These are phyloP conservation scores for Grammomys dolichurus DNA, from an alignment of 2,113 vertebrate genomes.

Conservation along the genomic window DNA sequence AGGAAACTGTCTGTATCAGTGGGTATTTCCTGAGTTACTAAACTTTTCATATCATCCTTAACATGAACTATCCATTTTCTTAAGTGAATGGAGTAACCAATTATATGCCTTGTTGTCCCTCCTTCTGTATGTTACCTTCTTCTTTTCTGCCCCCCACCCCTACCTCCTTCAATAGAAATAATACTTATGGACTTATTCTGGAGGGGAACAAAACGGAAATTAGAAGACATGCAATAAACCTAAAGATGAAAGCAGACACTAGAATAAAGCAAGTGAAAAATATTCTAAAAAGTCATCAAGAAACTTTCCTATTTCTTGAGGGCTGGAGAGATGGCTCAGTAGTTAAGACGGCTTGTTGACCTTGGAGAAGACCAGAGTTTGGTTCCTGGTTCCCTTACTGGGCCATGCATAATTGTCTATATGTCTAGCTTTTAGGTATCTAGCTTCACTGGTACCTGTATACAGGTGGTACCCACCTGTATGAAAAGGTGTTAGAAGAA, in stretches of 20 bases:
- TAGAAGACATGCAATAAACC: neutral
- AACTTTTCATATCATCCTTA: neutral
- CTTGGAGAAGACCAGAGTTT: no score
- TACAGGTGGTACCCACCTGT: neutral
- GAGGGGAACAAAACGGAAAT: slow-evolving; percentile 1
- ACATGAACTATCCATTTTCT: neutral
- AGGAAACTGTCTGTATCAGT: neutral
- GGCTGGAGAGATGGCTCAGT: neutral
- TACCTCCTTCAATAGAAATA: neutral
- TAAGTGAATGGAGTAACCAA: neutral
- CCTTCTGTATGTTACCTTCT: neutral
- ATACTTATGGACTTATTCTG: neutral
- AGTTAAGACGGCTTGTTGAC: no score
- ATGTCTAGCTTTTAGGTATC: neutral
- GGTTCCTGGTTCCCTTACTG: neutral
- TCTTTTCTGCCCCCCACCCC: neutral
- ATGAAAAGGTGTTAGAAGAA: neutral
- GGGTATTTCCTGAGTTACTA: neutral
- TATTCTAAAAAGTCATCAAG: neutral
- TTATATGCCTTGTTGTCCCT: neutral
- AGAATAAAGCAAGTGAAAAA: neutral
- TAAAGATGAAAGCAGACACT: neutral
- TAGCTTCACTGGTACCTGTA: neutral
- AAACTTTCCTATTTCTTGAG: neutral
- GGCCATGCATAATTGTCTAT: neutral